Evolutionary conservation across 2,888 invertebrate genomes (phyloP).

Genomic region (Morpho achilles): DNA sequence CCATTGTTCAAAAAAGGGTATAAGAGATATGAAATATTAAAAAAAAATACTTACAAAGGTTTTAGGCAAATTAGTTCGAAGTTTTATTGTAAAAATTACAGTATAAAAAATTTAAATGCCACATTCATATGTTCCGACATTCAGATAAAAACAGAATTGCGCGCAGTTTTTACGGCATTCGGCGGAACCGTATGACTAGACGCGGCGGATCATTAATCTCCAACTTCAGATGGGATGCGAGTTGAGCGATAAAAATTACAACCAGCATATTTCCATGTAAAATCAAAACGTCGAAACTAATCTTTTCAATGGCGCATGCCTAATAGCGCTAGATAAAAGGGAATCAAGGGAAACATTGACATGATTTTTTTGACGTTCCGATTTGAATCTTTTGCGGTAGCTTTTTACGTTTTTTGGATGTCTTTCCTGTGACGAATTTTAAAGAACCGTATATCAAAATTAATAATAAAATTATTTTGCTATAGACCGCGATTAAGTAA

Average conservation of each 20-base stretch:
- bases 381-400: too few relatives aligned
- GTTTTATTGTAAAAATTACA: too few relatives aligned
- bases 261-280: slow-evolving; percentile 18
- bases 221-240: slow-evolving; percentile 63
- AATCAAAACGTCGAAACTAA: slow-evolving; percentile 25
- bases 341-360: neutral
- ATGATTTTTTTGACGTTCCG: too few relatives aligned
- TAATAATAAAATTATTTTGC: too few relatives aligned
- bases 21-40: too few relatives aligned
- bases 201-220: slow-evolving; percentile 73
- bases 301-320: slow-evolving; percentile 21
- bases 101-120: slow-evolving; percentile 8
- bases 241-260: slow-evolving; percentile 66
- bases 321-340: slow-evolving; percentile 20
- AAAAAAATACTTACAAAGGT: too few relatives aligned
- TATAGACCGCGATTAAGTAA: too few relatives aligned
- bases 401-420: too few relatives aligned
- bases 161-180: slow-evolving; percentile 76
- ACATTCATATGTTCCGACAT: slow-evolving; percentile 29
- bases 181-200: slow-evolving; percentile 77
- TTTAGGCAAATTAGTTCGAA: too few relatives aligned
- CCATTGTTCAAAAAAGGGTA: too few relatives aligned
- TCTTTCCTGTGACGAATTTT: too few relatives aligned
- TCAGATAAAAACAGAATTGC: slow-evolving; percentile 63
- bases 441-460: too few relatives aligned